Evolutionary conservation across 2,113 vertebrate genomes (phyloP).

Genomic region (Vulpes ferrilata): DNA sequence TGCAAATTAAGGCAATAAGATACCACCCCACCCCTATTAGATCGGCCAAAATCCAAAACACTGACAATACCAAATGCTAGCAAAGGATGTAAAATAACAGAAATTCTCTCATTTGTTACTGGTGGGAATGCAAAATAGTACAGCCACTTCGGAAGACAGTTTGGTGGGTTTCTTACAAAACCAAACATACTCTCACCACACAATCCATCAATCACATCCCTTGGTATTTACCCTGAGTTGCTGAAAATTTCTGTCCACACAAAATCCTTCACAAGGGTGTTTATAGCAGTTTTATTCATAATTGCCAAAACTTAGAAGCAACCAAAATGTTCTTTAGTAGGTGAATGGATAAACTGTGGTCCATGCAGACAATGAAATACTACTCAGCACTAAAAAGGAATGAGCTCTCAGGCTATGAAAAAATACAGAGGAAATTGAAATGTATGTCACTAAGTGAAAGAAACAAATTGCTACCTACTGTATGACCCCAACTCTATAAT

Average conservation of each 20-base stretch:
- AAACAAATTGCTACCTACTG: not conserved
- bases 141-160: not conserved
- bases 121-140: not conserved
- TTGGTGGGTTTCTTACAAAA: not conserved
- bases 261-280: not conserved
- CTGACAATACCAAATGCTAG: not conserved
- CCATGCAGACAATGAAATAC: not conserved
- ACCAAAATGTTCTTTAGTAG: not conserved
- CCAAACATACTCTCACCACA: not conserved
- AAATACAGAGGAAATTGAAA: not conserved
- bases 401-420: not conserved
- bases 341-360: not conserved
- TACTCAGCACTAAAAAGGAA: not conserved
- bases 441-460: not conserved
- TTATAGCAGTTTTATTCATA: not conserved
- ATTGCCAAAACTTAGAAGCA: not conserved
- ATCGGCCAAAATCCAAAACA: not conserved
- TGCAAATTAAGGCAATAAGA: not conserved
- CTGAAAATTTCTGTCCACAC: not conserved
- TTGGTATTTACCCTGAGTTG: not conserved
- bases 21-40: not conserved
- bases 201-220: not conserved
- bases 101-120: not conserved
- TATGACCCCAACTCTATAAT: not conserved
- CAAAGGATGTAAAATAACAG: not conserved